Evolutionary conservation across 1,140 invertebrate genomes (phyloP).

Genomic region (Drosophila novamexicana): DNA sequence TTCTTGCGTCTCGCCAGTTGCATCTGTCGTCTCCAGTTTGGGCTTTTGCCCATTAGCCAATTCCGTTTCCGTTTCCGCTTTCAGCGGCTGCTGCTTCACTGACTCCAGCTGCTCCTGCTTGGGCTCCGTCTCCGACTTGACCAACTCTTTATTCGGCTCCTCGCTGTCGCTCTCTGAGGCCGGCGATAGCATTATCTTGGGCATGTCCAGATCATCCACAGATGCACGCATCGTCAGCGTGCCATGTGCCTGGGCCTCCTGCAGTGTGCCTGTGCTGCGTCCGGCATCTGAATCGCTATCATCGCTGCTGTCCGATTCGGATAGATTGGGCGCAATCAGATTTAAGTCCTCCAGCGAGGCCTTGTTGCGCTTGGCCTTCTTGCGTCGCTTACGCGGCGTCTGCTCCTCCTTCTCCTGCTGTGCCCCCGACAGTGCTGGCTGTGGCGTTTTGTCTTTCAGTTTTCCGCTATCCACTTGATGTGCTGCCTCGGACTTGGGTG

Average conservation of each 20-base stretch:
- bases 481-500: background rate
- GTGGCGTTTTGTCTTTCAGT: slow-evolving; percentile 48
- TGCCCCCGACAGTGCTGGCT: slow-evolving; percentile 33
- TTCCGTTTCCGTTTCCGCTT: slow-evolving; percentile 4
- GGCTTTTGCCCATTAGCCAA: slow-evolving; percentile 13
- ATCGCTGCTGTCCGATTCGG: slow-evolving; percentile 91
- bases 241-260: slow-evolving; percentile 14
- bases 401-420: slow-evolving; percentile 26
- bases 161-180: slow-evolving; percentile 74
- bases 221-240: slow-evolving; percentile 55
- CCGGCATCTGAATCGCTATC: slow-evolving; percentile 87
- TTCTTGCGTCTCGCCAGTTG: slow-evolving; percentile 58
- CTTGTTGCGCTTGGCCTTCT: slow-evolving; percentile 87
- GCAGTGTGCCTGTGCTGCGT: slow-evolving; percentile 26
- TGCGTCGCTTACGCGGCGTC: slow-evolving; percentile 80
- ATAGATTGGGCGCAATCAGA: slow-evolving; percentile 91
- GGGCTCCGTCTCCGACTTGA: slow-evolving; percentile 2
- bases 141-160: slow-evolving; percentile 32
- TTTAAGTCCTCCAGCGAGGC: slow-evolving; percentile 86
- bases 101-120: background rate
- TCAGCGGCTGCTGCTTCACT: background rate
- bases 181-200: slow-evolving; percentile 70
- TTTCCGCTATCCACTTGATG: slow-evolving; percentile 65
- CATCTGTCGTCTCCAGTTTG: slow-evolving; percentile 13
- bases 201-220: slow-evolving; percentile 65